Percentiles rank a stretch among this genome's conserved stretches.
Evolutionary conservation across 2,888 invertebrate species (phyloP).

Genomic region (Elaeidobius kamerunicus): DNA sequence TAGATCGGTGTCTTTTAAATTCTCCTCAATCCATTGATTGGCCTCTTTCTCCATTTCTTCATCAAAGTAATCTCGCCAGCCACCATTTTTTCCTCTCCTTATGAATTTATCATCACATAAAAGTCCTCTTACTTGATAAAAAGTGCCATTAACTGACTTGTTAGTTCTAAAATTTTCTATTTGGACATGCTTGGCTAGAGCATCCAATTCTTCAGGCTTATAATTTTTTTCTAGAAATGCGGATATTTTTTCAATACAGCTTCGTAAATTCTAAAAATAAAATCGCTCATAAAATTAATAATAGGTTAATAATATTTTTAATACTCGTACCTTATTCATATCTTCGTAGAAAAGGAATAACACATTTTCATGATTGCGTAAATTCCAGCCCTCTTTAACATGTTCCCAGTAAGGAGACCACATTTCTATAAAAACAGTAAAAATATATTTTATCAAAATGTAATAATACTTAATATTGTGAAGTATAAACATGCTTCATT

Average conservation of each 20-base stretch:
- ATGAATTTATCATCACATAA: slow-evolving; percentile 63
- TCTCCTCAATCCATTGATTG: slow-evolving; percentile 66
- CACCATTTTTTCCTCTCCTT: slow-evolving; percentile 64
- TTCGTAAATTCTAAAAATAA: slow-evolving; percentile 57
- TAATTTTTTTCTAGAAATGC: slow-evolving; percentile 61
- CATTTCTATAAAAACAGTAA: too few relatives aligned
- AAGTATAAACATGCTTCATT: too few relatives aligned
- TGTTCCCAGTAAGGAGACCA: too few relatives aligned
- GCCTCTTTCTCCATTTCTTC: slow-evolving; percentile 63
- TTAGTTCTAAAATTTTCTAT: slow-evolving; percentile 82
- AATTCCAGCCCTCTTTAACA: too few relatives aligned
- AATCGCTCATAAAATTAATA: background rate
- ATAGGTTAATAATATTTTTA: background rate
- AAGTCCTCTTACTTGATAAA: slow-evolving; percentile 57
- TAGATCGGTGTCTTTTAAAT: slow-evolving; percentile 60
- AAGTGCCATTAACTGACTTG: slow-evolving; percentile 69
- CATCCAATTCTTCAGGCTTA: slow-evolving; percentile 56
- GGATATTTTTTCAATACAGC: slow-evolving; percentile 57
- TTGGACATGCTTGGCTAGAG: slow-evolving; percentile 68
- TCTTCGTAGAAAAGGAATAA: too few relatives aligned
- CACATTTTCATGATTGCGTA: too few relatives aligned
- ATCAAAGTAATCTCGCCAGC: slow-evolving; percentile 71
- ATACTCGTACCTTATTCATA: slow-evolving; percentile 50
- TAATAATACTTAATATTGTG: too few relatives aligned
- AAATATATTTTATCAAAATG: too few relatives aligned